Conservation (phyloP, 2,888 invertebrate species). For the Lamellibrachia columna region DNA sequence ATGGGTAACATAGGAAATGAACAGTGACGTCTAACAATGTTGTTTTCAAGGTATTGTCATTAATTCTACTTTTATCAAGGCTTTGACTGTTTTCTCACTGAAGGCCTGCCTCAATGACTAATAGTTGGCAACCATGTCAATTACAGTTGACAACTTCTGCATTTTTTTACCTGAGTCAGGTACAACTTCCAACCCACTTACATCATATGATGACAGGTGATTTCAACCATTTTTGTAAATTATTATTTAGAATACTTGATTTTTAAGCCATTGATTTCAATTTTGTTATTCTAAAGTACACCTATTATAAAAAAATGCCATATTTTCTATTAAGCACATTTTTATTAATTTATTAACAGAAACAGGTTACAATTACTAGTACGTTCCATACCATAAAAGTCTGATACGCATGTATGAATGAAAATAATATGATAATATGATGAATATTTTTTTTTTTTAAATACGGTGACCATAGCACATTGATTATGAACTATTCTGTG, state of each 20-base stretch:
- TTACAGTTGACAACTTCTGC: background rate
- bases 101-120: background rate
- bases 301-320: too few relatives aligned
- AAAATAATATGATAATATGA: background rate
- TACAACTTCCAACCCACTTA: background rate
- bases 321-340: too few relatives aligned
- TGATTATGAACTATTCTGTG: background rate
- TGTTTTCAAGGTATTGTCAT: background rate
- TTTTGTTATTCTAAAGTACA: too few relatives aligned
- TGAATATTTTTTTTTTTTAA: too few relatives aligned
- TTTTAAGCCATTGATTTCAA: background rate
- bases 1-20: background rate
- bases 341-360: too few relatives aligned
- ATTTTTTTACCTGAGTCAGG: background rate
- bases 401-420: background rate
- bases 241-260: background rate
- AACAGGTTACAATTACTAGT: too few relatives aligned
- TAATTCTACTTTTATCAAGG: background rate
- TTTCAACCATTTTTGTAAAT: background rate
- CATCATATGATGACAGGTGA: background rate
- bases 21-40: background rate
- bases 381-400: too few relatives aligned
- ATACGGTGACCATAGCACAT: too few relatives aligned
- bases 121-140: background rate
- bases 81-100: background rate